Conservation (phyloP, 2,113 vertebrate species). For the Odocoileus hemionus region DNA sequence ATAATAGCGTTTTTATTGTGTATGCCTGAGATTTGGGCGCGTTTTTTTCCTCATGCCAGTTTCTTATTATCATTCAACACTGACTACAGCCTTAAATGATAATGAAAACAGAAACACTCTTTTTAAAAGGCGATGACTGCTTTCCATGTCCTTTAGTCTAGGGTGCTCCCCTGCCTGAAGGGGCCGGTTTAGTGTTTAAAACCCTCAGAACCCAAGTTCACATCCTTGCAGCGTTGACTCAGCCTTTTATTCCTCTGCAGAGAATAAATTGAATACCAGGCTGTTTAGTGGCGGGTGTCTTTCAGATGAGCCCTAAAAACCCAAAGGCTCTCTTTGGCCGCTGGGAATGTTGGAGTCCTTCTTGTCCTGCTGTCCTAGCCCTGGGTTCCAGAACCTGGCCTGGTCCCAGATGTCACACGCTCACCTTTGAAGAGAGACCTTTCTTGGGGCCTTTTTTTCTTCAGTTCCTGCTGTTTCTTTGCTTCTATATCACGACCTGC, state of each 20-base stretch:
- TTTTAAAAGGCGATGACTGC: conserved; percentile 55
- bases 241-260: conserved; percentile 39
- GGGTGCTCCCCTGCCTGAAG: conserved; percentile 28
- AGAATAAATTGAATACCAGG: conserved; percentile 28
- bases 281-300: conserved; percentile 3
- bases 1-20: conserved; percentile 80
- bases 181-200: not conserved
- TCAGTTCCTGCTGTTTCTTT: not conserved
- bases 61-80: conserved; percentile 73
- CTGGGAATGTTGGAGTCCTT: not conserved
- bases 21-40: conserved; percentile 57
- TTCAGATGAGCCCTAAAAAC: conserved; percentile 7
- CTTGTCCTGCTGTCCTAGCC: not conserved
- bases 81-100: conserved; percentile 70
- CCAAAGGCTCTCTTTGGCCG: not conserved
- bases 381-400: not conserved
- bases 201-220: not conserved
- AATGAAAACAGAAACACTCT: conserved; percentile 74
- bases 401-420: not conserved
- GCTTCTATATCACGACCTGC: not conserved
- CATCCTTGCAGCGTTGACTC: not conserved
- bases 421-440: not conserved
- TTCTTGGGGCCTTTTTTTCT: not conserved
- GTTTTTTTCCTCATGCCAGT: conserved; percentile 59
- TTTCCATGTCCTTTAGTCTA: conserved; percentile 42